Base-by-base conservation (phyloP, 2,888 invertebrate species). In the Patella depressa region DNA sequence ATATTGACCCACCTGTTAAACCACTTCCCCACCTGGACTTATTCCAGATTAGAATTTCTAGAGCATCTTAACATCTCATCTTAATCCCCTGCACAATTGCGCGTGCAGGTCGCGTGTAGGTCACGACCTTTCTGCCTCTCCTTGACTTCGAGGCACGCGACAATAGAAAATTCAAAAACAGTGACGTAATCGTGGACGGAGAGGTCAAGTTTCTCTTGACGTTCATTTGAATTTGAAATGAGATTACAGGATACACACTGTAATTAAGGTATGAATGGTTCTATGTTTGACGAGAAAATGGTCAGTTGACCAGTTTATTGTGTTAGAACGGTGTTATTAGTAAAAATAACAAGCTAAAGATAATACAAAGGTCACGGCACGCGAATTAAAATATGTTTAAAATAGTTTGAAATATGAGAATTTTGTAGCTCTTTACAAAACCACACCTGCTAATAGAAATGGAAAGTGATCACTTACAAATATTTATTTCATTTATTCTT, bases 51-150 rank as follows among this genome's bases (percentile, higher is more conserved):
- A 65, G 24, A 14, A 19, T 65, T 65, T 65, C 65, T 24, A 24
- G 65, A 19, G 24, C 19, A 65, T 65, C 65, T 65, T 24, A 24
- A 24, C 19, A 12, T 65, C 65, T 65, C 65, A 24, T 65, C 24
- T 65, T 65, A 65, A 65, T 65, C 65, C 24, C 24, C 24, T 65
- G 19, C 65, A 12, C 19, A 19, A 65, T 65, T 65, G 65, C 19
- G 65, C 65, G 65, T 65, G 65, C 65, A 65, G 65, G 65, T 65
- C 65, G 65, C 65, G 65, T 65, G 65, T 65, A 24, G 65, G 65
- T 65, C 65, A 65, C 19, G 65, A 65, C 65, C 65, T 65, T 65
- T 65, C 19, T 65, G 19, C 24, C 19, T 65, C 65, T 65, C 24
- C 65, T 65, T 19, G 65, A 65, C 65, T 24, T 65, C 12, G 14